Conservation (phyloP, 2,888 invertebrate species). For the Ectobius pallidus region DNA sequence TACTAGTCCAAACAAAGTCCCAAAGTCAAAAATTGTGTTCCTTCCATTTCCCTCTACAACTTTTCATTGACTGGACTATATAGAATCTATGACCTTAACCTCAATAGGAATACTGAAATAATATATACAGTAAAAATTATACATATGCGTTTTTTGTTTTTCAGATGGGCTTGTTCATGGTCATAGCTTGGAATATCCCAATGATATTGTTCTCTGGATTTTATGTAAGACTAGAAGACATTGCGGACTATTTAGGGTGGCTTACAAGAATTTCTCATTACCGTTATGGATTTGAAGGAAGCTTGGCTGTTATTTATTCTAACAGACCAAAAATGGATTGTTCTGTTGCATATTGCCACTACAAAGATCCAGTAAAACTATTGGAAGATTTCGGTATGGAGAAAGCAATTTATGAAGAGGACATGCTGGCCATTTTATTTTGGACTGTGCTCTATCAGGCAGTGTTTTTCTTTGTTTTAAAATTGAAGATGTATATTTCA, state of each 20-base stretch:
- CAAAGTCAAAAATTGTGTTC: too few species aligned
- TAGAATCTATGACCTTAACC: too few species aligned
- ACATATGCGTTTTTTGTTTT: too few species aligned
- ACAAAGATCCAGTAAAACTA: conserved; percentile 52
- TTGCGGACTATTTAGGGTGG: conserved; percentile 69
- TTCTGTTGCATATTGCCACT: conserved; percentile 53
- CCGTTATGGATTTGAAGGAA: conserved; percentile 62
- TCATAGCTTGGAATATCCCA: conserved; percentile 78
- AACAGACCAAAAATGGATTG: conserved; percentile 57
- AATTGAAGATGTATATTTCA: conserved; percentile 33
- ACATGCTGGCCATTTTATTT: conserved; percentile 53
- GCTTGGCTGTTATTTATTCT: conserved; percentile 59
- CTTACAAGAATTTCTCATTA: conserved; percentile 56
- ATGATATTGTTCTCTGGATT: conserved; percentile 85
- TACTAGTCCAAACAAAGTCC: too few species aligned
- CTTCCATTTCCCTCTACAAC: too few species aligned
- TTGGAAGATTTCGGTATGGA: conserved; percentile 55
- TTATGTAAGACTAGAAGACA: conserved; percentile 76
- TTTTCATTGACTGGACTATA: too few species aligned
- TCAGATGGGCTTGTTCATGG: conserved; percentile 77
- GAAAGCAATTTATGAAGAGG: conserved; percentile 52
- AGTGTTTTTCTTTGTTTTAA: conserved; percentile 49
- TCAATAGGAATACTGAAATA: too few species aligned
- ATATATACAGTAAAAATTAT: too few species aligned
- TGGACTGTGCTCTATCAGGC: conserved; percentile 46